Evolutionary conservation across 2,888 invertebrate species (phyloP).

Genomic region (Nomada lathburiana): DNA sequence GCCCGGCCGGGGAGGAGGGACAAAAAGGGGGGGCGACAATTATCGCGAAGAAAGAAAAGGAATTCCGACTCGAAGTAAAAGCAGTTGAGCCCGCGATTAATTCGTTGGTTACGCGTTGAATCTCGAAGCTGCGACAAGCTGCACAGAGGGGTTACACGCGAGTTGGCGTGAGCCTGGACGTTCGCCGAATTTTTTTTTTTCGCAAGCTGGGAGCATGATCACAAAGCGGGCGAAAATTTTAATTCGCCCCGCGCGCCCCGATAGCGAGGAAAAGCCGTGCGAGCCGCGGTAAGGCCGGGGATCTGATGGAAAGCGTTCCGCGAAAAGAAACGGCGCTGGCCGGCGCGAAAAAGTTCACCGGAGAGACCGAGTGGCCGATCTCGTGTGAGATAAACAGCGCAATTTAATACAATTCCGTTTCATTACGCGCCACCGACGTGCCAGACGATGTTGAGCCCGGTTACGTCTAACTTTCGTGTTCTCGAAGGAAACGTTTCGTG

Average conservation of each 20-base stretch:
- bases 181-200: conserved; percentile 35
- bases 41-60: no score
- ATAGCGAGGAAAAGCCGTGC: neutral
- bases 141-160: conserved; percentile 15
- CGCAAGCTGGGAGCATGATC: conserved; percentile 25
- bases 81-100: neutral
- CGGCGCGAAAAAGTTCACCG: conserved; percentile 34
- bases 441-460: conserved; percentile 43
- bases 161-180: conserved; percentile 33
- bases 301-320: conserved; percentile 48
- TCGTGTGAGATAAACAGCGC: conserved; percentile 58
- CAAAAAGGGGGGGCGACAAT: no score
- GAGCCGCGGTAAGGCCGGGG: neutral
- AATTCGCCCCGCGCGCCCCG: conserved; percentile 19
- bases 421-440: conserved; percentile 35
- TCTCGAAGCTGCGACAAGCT: neutral
- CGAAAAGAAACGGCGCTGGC: conserved; percentile 5
- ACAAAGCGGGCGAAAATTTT: conserved; percentile 38
- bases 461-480: conserved; percentile 54
- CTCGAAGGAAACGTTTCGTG: conserved; percentile 17
- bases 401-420: conserved; percentile 61
- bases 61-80: no score
- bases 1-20: no score
- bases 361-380: conserved; percentile 50
- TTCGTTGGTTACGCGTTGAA: neutral